phyloP scores from a whole-genome alignment of 2,113 vertebrate genomes.

The Phalacrocorax aristotelis region DNA sequence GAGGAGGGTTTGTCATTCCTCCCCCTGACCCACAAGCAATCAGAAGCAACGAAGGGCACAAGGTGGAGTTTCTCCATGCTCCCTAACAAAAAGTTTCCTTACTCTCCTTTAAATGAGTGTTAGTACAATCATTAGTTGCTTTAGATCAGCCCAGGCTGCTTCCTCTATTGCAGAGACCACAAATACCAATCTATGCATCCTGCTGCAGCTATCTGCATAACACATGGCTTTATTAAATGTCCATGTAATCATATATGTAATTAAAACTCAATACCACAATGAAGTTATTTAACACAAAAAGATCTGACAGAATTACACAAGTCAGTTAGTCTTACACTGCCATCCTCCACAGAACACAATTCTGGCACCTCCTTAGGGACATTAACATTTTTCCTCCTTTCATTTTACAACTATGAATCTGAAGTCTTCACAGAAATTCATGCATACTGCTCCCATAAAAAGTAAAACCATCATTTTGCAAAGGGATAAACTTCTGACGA shows the following conservation, averaged over 20 bases:
- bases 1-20: background rate
- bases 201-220: background rate
- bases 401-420: background rate
- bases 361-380: background rate
- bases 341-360: background rate
- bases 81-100: background rate
- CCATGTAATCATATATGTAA: background rate
- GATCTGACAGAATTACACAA: background rate
- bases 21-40: background rate
- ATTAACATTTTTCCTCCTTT: background rate
- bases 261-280: background rate
- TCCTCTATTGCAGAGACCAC: background rate
- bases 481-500: constrained; percentile 34
- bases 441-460: background rate
- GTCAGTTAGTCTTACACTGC: background rate
- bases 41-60: background rate
- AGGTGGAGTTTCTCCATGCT: background rate
- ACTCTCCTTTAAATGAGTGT: background rate
- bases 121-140: background rate
- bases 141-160: background rate
- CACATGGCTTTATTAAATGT: background rate
- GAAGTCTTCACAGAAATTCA: constrained; percentile 12
- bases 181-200: background rate
- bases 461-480: background rate
- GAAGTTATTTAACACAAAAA: background rate